Evolutionary conservation across 2,888 invertebrate species (phyloP), one percentile per base, ranked within the genome.

Genomic region (Mesoligia furuncula): DNA sequence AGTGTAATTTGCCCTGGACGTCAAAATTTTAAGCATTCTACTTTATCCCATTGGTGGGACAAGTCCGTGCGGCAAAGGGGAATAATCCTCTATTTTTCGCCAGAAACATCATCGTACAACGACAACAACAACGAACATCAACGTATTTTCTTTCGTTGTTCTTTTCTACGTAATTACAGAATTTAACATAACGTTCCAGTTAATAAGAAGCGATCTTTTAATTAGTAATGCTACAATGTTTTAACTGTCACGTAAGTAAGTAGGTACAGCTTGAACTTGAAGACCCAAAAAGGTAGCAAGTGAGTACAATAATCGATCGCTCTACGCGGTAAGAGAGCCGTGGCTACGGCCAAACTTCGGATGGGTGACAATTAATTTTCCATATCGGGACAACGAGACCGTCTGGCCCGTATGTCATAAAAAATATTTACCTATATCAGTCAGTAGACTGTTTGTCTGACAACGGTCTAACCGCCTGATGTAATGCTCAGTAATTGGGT

Each of bases 401-500:
- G 54, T 54, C 67, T 13, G 48, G 24, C n/a, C 8, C 24, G 36
- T 13, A 31, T 77, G 62, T 77, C 77, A 81, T 81, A 82, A 82
- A 68, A 81, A 82, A 72, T 67, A 72, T 81, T 82, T 71, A 81
- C 82, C 83, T 77, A 51, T 36, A 51, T 81, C 83, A 82, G 48
- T 24, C 36, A 17, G 79, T 15, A 81, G 81, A 62, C 77, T 62
- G 69, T 17, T 62, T 42, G 80, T 77, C 80, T 81, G 82, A 81
- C 80, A 67, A 77, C 82, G 80, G 80, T 82, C 77, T 82, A 62
- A 77, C 71, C 57, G 70, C 77, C 82, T 77, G 83, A 64, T 82
- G 78, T 77, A 80, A 77, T 71, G 70, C 70, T 65, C 70, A 67
- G 82, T 80, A 81, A 81, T 81, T 81, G 83, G 83, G 83, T 77